Percentiles rank a stretch among this genome's conserved stretches.
phyloP scores from a whole-genome alignment of 2,888 invertebrate species.

The Amiota minor region DNA sequence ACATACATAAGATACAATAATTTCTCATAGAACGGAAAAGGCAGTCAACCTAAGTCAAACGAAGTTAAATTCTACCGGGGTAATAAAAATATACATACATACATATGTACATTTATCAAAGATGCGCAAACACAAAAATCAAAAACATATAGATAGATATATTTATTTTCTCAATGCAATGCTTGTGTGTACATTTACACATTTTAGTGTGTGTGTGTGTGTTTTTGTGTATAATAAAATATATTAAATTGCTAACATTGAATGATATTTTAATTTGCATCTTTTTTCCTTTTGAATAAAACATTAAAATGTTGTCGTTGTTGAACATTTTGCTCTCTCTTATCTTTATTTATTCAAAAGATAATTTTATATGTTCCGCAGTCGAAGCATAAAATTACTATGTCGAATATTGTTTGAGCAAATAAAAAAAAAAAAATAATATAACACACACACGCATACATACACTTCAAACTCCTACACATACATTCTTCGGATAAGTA shows the following conservation, averaged over 20 bases:
- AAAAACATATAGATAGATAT: not conserved
- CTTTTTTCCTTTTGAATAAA: slow-evolving; percentile 66
- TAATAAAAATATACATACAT: not conserved
- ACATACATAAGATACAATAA: not conserved
- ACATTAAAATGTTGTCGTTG: slow-evolving; percentile 55
- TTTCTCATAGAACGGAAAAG: not conserved
- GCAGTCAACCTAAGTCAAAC: not conserved
- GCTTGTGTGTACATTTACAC: slow-evolving; percentile 1
- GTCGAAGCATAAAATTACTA: slow-evolving; percentile 67
- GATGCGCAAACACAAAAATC: too few species aligned
- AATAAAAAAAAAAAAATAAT: slow-evolving; percentile 66
- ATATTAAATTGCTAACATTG: slow-evolving; percentile 66
- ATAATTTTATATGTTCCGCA: slow-evolving; percentile 67
- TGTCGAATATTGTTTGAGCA: slow-evolving; percentile 66
- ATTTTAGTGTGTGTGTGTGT: slow-evolving; percentile 35
- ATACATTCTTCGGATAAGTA: slow-evolving; percentile 43
- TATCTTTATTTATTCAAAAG: slow-evolving; percentile 66
- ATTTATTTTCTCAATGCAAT: not conserved
- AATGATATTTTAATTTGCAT: slow-evolving; percentile 67
- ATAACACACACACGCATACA: slow-evolving; percentile 56
- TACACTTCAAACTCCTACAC: slow-evolving; percentile 53
- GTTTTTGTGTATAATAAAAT: too few species aligned
- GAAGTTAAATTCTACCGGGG: not conserved
- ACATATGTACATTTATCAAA: slow-evolving; percentile 28
- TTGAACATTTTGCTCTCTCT: slow-evolving; percentile 50